phyloP scores from a whole-genome alignment of 2,797 vertebrate genomes.

The Streptopelia turtur region DNA sequence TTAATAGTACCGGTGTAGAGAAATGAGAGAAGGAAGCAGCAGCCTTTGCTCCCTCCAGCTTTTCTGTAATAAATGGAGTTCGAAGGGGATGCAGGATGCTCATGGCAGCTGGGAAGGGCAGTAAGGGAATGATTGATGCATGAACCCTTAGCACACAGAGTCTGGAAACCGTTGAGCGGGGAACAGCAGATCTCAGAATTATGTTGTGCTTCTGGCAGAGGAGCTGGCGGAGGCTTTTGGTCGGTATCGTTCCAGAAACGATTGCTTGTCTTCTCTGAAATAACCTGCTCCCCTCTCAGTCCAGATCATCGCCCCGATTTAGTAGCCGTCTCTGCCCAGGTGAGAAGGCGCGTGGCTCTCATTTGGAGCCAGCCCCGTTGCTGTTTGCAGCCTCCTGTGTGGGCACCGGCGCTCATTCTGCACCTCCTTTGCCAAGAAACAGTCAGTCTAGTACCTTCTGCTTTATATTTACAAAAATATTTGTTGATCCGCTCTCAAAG shows the following conservation, averaged over 20 bases:
- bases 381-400: not conserved
- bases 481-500: not conserved
- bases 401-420: not conserved
- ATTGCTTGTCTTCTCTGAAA: not conserved
- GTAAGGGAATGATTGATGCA: not conserved
- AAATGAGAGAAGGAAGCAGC: not conserved
- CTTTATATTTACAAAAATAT: not conserved
- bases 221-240: not conserved
- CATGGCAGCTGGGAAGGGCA: not conserved
- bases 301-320: not conserved
- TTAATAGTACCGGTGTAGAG: not conserved
- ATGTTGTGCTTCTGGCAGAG: not conserved
- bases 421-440: not conserved
- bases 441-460: constrained; percentile 18
- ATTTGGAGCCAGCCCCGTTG: not conserved
- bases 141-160: not conserved
- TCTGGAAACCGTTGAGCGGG: not conserved
- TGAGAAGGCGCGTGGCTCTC: not conserved
- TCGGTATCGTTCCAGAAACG: not conserved
- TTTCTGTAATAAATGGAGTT: not conserved
- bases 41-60: not conserved
- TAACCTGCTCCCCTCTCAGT: not conserved
- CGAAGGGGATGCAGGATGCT: not conserved
- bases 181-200: not conserved
- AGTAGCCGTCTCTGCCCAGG: not conserved